phyloP scores from a whole-genome alignment of 2,113 vertebrate genomes.

The Cepphus grylle region DNA sequence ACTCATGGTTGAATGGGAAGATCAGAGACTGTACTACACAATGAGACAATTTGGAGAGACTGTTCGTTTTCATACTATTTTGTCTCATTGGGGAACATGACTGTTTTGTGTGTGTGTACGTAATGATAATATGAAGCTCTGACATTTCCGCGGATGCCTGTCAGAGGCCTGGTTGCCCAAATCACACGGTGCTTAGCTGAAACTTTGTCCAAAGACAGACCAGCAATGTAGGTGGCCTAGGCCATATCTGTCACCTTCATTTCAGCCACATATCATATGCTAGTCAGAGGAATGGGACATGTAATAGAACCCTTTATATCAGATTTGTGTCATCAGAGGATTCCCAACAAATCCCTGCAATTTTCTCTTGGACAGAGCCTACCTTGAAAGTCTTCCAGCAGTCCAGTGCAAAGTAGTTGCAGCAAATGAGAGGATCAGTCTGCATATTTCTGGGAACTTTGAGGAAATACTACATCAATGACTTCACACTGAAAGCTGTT shows the following conservation, averaged over 20 bases:
- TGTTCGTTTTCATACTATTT: background rate
- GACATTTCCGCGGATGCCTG: background rate
- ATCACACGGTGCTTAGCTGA: background rate
- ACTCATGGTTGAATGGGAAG: background rate
- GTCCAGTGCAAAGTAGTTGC: background rate
- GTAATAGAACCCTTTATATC: background rate
- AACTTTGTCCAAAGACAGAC: background rate
- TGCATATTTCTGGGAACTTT: background rate
- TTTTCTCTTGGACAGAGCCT: background rate
- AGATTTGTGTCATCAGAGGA: background rate
- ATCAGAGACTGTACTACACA: background rate
- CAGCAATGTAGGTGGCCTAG: background rate
- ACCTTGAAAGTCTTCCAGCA: background rate
- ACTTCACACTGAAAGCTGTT: background rate
- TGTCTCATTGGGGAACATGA: background rate
- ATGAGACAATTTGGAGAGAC: background rate
- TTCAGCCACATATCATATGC: background rate
- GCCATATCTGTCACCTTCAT: background rate
- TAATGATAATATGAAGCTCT: background rate
- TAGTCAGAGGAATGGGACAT: background rate
- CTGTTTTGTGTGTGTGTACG: background rate
- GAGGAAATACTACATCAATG: background rate
- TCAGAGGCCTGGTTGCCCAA: background rate
- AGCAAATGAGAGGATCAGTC: background rate
- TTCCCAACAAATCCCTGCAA: background rate